Percentiles rank a stretch among this genome's conserved stretches.
Conservation (phyloP, 2,113 vertebrate species). For the Ageneiosus marmoratus region DNA sequence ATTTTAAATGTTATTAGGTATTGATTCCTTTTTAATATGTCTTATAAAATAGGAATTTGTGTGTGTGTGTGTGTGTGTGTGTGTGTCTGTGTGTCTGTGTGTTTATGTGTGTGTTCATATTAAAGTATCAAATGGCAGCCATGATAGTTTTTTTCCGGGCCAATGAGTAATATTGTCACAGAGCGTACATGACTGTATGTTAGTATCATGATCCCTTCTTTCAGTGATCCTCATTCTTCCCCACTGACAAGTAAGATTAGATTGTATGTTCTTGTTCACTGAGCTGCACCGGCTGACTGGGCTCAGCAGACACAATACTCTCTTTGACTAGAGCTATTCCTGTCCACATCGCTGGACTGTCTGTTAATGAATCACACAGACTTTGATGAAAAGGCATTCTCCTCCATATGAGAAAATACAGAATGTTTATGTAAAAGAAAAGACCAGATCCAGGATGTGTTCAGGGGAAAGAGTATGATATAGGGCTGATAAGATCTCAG, state of each 20-base stretch:
- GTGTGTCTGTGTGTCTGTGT: too few relatives aligned
- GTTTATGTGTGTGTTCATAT: not conserved
- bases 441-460: not conserved
- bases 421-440: slow-evolving; percentile 19
- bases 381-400: not conserved
- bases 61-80: not conserved
- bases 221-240: not conserved
- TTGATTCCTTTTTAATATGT: not conserved
- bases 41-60: not conserved
- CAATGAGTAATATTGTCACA: not conserved
- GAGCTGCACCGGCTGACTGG: slow-evolving; percentile 13
- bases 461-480: not conserved
- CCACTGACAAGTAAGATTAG: slow-evolving; percentile 21
- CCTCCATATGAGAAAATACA: not conserved
- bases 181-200: not conserved
- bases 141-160: not conserved
- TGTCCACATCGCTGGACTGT: slow-evolving; percentile 23
- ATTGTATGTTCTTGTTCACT: slow-evolving; percentile 41
- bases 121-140: not conserved
- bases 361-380: slow-evolving; percentile 42
- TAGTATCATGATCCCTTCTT: not conserved
- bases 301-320: slow-evolving; percentile 6
- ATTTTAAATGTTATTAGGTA: not conserved
- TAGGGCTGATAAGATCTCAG: not conserved
- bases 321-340: slow-evolving; percentile 35